Conservation (phyloP, 2,888 invertebrate genomes). For the Merodon equestris region DNA sequence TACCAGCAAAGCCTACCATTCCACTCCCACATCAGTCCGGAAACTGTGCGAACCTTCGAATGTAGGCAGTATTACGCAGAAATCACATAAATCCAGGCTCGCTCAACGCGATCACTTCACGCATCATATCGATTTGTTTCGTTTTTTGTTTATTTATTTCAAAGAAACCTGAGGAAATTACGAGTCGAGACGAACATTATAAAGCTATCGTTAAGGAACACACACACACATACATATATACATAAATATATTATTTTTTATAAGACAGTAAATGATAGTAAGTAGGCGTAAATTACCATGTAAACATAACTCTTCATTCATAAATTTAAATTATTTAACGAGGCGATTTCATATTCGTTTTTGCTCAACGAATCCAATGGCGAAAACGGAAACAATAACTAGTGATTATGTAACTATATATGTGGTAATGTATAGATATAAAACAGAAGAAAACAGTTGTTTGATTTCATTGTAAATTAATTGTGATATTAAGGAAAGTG, state of each 20-base stretch:
- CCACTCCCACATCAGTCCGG: too few relatives aligned
- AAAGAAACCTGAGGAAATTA: slow-evolving; percentile 3
- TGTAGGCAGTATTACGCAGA: too few relatives aligned
- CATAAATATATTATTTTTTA: slow-evolving; percentile 56
- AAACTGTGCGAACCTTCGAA: too few relatives aligned
- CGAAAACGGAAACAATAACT: too few relatives aligned
- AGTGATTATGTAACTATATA: background rate
- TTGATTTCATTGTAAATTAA: slow-evolving; percentile 62
- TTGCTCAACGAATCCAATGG: background rate
- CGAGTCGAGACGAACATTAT: slow-evolving; percentile 47
- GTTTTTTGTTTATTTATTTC: slow-evolving; percentile 3
- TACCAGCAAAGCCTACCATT: too few relatives aligned
- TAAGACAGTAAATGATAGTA: slow-evolving; percentile 27
- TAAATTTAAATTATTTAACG: slow-evolving; percentile 19
- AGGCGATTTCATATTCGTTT: slow-evolving; percentile 25
- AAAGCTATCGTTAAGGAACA: background rate
- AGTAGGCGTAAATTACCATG: slow-evolving; percentile 25
- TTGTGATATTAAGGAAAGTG: slow-evolving; percentile 58
- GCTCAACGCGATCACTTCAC: slow-evolving; percentile 58
- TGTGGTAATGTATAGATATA: background rate
- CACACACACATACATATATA: too few relatives aligned
- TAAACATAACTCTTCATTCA: slow-evolving; percentile 1
- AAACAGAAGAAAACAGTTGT: slow-evolving; percentile 18
- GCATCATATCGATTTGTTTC: slow-evolving; percentile 30
- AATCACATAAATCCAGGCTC: slow-evolving; percentile 37